Percentiles rank a stretch among this genome's conserved stretches.
Evolutionary conservation across 2,888 invertebrate species (phyloP).

Genomic region (Geotrupes spiniger): DNA sequence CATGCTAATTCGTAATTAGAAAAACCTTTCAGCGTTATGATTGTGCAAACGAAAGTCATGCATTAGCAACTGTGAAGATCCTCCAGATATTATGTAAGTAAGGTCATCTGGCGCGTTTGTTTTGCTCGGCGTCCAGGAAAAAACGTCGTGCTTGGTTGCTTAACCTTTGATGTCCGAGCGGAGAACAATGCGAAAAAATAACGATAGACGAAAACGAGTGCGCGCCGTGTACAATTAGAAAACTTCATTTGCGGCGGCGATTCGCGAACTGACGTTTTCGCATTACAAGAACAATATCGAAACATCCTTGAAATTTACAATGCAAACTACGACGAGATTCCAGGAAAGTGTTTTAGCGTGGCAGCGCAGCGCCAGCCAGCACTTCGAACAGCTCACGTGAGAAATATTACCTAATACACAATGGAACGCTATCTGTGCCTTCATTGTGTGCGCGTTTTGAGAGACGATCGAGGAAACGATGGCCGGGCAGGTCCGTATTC

Average conservation of each 20-base stretch:
- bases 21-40: too few relatives aligned
- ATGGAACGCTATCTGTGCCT: conserved; percentile 5
- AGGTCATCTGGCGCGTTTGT: too few relatives aligned
- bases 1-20: conserved; percentile 16
- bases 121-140: too few relatives aligned
- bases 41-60: too few relatives aligned
- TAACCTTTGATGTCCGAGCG: conserved; percentile 1
- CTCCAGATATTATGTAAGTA: too few relatives aligned
- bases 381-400: not conserved
- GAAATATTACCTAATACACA: conserved; percentile 4
- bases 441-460: not conserved
- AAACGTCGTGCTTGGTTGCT: not conserved
- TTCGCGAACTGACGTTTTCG: conserved; percentile 2
- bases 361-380: not conserved
- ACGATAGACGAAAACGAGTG: not conserved
- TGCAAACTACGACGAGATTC: conserved; percentile 9
- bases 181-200: too few relatives aligned
- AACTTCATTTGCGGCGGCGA: conserved; percentile 10
- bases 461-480: conserved; percentile 4
- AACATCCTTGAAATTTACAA: conserved; percentile 16
- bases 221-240: conserved; percentile 5
- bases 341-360: not conserved
- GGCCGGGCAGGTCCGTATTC: not conserved
- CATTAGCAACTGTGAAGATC: too few relatives aligned
- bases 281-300: conserved; percentile 12